phyloP scores from a whole-genome alignment of 2,888 invertebrate species.

The Eupithecia dodoneata region DNA sequence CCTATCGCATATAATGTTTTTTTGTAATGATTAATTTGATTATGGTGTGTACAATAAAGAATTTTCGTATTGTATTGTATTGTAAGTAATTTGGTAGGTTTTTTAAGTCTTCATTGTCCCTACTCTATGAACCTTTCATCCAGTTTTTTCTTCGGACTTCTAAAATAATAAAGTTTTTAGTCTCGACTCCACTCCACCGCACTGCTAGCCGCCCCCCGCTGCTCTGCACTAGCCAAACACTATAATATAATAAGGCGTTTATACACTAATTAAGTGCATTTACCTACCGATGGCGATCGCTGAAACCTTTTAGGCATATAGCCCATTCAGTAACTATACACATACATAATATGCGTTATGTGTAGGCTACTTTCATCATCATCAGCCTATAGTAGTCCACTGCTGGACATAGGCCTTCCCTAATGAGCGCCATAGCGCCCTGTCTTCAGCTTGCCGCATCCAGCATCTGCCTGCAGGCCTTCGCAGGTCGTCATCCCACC shows the following conservation, averaged over 20 bases:
- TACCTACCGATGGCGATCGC: conserved; percentile 27
- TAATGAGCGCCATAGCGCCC: too few species aligned
- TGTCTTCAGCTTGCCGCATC: too few species aligned
- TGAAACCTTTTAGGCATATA: conserved; percentile 36
- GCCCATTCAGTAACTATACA: conserved; percentile 6
- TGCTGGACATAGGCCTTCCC: too few species aligned
- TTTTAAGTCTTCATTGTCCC: not conserved
- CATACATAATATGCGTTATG: not conserved
- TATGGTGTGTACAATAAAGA: too few species aligned
- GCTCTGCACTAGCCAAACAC: conserved; percentile 28
- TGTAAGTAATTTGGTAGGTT: too few species aligned
- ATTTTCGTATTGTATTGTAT: too few species aligned
- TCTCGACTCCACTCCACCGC: conserved; percentile 27
- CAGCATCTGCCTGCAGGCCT: too few species aligned
- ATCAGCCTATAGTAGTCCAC: too few species aligned
- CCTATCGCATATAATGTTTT: too few species aligned
- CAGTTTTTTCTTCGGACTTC: not conserved
- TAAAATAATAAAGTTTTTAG: not conserved
- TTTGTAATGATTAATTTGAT: too few species aligned
- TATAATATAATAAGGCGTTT: conserved; percentile 28
- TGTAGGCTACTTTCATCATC: not conserved
- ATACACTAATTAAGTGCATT: conserved; percentile 46
- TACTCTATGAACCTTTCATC: not conserved
- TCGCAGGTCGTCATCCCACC: too few species aligned
- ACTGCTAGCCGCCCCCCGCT: conserved; percentile 34